Conservation (phyloP, 2,888 invertebrate species). For the Clepsis dumicolana region DNA sequence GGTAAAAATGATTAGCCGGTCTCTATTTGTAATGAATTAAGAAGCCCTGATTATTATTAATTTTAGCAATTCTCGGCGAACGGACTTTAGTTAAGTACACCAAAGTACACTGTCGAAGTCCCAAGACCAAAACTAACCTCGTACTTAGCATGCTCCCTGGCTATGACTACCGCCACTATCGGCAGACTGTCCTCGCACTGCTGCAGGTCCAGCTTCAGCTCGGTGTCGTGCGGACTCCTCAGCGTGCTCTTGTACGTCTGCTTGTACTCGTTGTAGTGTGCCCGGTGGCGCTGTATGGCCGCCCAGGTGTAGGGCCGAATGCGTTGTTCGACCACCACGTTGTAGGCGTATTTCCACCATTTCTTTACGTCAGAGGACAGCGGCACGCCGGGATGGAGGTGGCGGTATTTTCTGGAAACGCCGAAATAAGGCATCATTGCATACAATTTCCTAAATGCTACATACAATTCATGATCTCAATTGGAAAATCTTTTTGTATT, state of each 20-base stretch:
- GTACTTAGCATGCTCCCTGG: constrained; percentile 92
- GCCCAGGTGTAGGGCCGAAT: constrained; percentile 92
- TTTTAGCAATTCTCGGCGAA: too few relatives aligned
- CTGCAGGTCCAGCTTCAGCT: constrained; percentile 90
- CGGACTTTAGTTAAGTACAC: too few relatives aligned
- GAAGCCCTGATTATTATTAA: too few relatives aligned
- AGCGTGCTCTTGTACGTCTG: constrained; percentile 89
- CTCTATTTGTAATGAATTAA: too few relatives aligned
- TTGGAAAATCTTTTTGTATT: too few relatives aligned
- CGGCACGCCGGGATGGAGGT: constrained; percentile 86
- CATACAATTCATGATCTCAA: too few relatives aligned
- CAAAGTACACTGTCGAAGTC: too few relatives aligned
- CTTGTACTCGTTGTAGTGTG: constrained; percentile 89
- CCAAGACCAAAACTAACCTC: constrained; percentile 79
- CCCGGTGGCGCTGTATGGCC: constrained; percentile 88
- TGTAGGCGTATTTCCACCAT: constrained; percentile 93
- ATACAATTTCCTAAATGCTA: too few relatives aligned
- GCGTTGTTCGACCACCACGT: constrained; percentile 89
- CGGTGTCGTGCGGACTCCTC: constrained; percentile 90
- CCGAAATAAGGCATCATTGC: neutral
- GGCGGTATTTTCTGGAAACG: constrained; percentile 85
- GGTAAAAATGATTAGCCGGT: too few relatives aligned
- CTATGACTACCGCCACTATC: constrained; percentile 91
- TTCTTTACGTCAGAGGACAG: constrained; percentile 85
- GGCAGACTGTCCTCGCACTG: constrained; percentile 91